These are phyloP conservation scores for Leptopilina boulardi DNA, from an alignment of 1,140 invertebrate genomes.

Conservation along the genomic window DNA sequence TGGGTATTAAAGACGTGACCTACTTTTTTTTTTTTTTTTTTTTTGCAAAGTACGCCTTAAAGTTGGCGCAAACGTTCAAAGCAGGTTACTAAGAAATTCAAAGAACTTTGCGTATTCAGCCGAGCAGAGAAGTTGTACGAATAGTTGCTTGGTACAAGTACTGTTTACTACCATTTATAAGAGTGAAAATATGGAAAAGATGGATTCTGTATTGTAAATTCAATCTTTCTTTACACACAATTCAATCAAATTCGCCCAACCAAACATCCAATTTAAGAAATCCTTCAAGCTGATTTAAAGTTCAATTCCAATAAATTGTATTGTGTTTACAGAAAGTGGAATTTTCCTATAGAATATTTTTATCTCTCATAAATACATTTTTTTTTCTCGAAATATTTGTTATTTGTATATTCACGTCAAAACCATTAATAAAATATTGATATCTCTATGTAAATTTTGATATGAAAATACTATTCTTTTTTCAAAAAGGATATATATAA, in stretches of 20 bases:
- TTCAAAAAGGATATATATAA: too few species aligned
- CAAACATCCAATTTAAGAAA: neutral
- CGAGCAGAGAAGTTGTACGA: neutral
- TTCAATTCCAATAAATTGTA: neutral
- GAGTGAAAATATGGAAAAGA: constrained; percentile 10
- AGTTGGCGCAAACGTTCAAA: neutral
- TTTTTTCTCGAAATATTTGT: neutral
- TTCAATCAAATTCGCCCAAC: constrained; percentile 13
- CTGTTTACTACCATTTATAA: constrained; percentile 19
- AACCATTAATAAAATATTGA: too few species aligned
- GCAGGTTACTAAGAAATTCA: constrained; percentile 22
- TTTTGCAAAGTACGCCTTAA: neutral
- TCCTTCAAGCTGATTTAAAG: neutral
- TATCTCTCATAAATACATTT: neutral
- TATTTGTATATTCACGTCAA: neutral
- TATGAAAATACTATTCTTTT: too few species aligned
- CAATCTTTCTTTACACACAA: neutral
- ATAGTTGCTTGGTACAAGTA: neutral
- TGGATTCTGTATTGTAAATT: neutral
- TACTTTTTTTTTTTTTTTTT: constrained; percentile 17
- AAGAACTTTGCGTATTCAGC: constrained; percentile 19
- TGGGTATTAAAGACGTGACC: constrained; percentile 20
- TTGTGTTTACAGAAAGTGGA: constrained; percentile 3
- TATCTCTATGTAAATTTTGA: too few species aligned
- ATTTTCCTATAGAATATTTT: constrained; percentile 7